Percentiles rank a stretch among this genome's conserved stretches.
Conservation (phyloP, 2,113 vertebrate species). For the Haplochromis burtoni region DNA sequence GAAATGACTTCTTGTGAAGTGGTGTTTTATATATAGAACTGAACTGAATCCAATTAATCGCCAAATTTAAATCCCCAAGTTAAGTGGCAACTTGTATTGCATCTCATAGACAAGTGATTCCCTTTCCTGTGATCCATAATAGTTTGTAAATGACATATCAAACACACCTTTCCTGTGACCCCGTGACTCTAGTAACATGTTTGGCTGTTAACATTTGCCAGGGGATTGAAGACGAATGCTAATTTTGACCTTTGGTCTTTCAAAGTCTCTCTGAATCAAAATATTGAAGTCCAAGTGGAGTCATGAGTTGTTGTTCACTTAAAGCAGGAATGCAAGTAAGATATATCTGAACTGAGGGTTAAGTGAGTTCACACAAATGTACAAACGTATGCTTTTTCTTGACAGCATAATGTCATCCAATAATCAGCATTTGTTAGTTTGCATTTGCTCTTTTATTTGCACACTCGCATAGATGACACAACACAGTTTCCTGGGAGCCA, state of each 20-base stretch:
- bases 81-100: neutral
- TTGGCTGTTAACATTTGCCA: neutral
- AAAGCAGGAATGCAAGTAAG: neutral
- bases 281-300: neutral
- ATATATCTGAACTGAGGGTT: neutral
- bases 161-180: neutral
- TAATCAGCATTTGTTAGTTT: neutral
- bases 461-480: constrained; percentile 10
- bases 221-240: neutral
- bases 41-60: neutral
- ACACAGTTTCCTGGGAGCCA: neutral
- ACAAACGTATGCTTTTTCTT: neutral
- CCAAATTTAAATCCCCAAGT: neutral
- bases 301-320: neutral
- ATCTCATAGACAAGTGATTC: neutral
- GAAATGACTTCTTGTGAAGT: neutral
- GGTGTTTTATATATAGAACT: neutral
- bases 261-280: neutral
- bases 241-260: neutral
- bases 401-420: neutral
- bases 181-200: neutral
- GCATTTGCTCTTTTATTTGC: constrained; percentile 20
- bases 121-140: neutral
- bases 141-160: neutral
- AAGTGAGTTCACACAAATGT: neutral